Percentiles rank a stretch among this genome's conserved stretches.
Evolutionary conservation across 2,797 vertebrate genomes (phyloP).

Genomic region (Taenioides sp.): DNA sequence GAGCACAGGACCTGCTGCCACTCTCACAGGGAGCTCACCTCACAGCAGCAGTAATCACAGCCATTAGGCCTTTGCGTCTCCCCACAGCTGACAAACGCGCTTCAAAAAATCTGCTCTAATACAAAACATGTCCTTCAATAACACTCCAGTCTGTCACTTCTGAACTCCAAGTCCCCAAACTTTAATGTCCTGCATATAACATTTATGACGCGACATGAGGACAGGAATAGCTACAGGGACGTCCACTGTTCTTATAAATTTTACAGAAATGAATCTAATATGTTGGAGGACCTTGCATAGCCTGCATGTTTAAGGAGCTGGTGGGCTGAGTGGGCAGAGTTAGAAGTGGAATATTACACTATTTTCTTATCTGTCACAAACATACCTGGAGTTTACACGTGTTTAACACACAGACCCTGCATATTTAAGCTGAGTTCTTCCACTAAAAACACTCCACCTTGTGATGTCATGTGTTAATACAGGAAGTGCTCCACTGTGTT

Average conservation of each 20-base stretch:
- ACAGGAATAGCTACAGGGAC: conserved; percentile 24
- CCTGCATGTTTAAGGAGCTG: not conserved
- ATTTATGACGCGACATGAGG: conserved; percentile 17
- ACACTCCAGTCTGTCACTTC: not conserved
- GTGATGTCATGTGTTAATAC: too few relatives aligned
- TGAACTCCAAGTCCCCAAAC: conserved; percentile 1
- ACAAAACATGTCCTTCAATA: conserved; percentile 1
- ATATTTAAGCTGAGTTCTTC: too few relatives aligned
- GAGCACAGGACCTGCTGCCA: not conserved
- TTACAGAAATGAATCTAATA: conserved; percentile 24
- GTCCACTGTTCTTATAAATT: conserved; percentile 48
- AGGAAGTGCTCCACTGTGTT: too few relatives aligned
- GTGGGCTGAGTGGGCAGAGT: not conserved
- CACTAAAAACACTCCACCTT: too few relatives aligned
- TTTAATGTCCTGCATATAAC: not conserved
- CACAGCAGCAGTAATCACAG: not conserved
- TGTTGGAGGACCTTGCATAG: not conserved
- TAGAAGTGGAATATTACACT: not conserved
- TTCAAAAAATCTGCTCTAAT: not conserved
- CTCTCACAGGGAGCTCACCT: conserved; percentile 5
- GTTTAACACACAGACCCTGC: too few relatives aligned
- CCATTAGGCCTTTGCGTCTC: not conserved
- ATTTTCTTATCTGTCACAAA: too few relatives aligned
- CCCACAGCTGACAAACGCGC: not conserved
- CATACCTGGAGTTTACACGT: too few relatives aligned